Conservation (phyloP, 2,888 invertebrate genomes). For the Gari tellinella region DNA sequence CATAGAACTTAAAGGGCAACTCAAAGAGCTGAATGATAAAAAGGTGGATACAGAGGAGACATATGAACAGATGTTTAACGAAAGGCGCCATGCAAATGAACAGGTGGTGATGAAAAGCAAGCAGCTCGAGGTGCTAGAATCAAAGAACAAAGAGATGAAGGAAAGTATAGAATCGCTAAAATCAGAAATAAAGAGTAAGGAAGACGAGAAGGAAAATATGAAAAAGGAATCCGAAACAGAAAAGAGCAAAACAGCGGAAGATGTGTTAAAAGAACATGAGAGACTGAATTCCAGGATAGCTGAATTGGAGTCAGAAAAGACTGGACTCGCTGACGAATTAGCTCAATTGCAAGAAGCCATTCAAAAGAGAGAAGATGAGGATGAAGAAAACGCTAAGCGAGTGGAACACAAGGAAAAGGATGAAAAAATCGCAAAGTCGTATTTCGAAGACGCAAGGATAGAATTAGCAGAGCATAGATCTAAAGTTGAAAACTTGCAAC, state of each 20-base stretch:
- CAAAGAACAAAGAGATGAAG: conserved; percentile 18
- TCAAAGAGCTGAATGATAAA: conserved; percentile 33
- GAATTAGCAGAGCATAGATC: conserved; percentile 39
- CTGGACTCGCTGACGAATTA: conserved; percentile 50
- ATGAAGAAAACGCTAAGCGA: conserved; percentile 15
- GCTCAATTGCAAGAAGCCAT: conserved; percentile 28
- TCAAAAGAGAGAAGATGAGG: conserved; percentile 27
- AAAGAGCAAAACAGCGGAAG: conserved; percentile 29
- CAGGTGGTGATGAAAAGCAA: conserved; percentile 15
- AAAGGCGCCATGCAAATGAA: conserved; percentile 37
- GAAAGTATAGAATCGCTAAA: conserved; percentile 22
- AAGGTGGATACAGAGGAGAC: conserved; percentile 52
- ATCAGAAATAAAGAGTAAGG: conserved; percentile 4
- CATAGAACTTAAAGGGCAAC: no score
- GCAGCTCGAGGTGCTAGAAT: conserved; percentile 38
- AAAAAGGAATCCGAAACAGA: conserved; percentile 15
- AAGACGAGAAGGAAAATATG: not conserved
- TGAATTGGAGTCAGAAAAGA: conserved; percentile 47
- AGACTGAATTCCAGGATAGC: conserved; percentile 24
- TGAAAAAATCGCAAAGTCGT: conserved; percentile 32
- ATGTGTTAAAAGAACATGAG: conserved; percentile 32
- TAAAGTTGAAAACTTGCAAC: conserved; percentile 38
- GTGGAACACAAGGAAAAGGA: conserved; percentile 37
- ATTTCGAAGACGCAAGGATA: conserved; percentile 43
- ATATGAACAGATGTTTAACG: conserved; percentile 52